Base-by-base conservation (phyloP, 2,888 invertebrate species). In the Apodemia mormo region DNA sequence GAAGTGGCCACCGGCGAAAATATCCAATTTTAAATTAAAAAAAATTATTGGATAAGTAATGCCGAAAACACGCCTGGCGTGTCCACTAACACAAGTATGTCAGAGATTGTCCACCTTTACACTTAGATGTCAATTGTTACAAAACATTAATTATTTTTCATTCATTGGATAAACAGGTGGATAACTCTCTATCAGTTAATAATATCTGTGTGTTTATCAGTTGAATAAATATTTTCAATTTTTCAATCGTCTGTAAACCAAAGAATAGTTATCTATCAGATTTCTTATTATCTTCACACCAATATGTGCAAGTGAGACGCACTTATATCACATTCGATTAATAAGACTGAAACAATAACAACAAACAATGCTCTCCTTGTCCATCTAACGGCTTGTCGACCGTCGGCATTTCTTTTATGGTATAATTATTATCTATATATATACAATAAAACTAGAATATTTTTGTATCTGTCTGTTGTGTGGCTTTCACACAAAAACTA, bases 51-150 rank as follows among this genome's bases (percentile, higher is more conserved):
- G n/a, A n/a, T n/a, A n/a, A n/a, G n/a, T n/a, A n/a, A n/a, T n/a
- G n/a, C 56, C 56, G 56, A 56, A 7, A 56, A 56, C 56, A 56
- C 56, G 22, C 56, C 56, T 56, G 29, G 56, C 54, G 54, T 56
- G 54, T 22, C 54, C 54, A 56, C 54, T 29, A 56, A 56, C 56
- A 56, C 56, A 56, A 56, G 22, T 56, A 22, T 56, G 56, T 56
- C 56, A 56, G 56, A 56, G 56, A 56, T 56, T 56, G 56, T 56
- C 56, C 29, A 56, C 56, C 56, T 56, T 56, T 56, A 7, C 56
- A 56, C 56, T 56, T 56, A 56, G 56, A 56, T 56, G 22, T 56
- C 56, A 29, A 56, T 56, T 56, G 56, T 56, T 56, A 56, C 56
- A 9, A 56, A 56, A 29, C 56, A 56, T 56, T 56, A 56, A 56